Conservation (phyloP, 2,888 invertebrate genomes). For the Malthinus seriepunctatus region DNA sequence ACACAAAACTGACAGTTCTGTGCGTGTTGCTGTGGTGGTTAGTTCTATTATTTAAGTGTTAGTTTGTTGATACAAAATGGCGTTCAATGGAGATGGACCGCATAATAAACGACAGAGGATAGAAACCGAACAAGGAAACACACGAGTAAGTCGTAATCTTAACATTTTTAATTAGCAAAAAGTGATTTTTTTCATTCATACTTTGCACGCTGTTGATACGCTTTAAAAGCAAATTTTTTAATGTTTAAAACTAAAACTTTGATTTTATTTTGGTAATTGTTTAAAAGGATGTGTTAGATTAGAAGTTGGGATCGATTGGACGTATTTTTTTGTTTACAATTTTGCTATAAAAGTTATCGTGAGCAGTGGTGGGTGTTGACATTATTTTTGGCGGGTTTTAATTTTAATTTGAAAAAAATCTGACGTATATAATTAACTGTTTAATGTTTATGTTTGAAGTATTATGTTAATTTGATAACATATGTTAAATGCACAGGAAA, state of each 20-base stretch:
- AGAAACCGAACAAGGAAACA: constrained; percentile 53
- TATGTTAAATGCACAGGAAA: neutral
- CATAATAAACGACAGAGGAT: constrained; percentile 56
- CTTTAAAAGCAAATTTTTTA: neutral
- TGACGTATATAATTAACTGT: neutral
- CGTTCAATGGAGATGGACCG: constrained; percentile 70
- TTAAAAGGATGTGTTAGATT: no score
- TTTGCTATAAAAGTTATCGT: neutral
- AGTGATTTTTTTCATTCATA: constrained; percentile 1
- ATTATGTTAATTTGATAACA: neutral
- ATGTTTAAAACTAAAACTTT: neutral
- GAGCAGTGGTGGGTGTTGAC: neutral
- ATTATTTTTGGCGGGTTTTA: neutral
- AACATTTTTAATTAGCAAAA: neutral
- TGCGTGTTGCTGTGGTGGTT: constrained; percentile 49
- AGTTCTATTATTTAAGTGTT: constrained; percentile 42
- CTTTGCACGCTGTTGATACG: neutral
- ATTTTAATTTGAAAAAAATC: neutral
- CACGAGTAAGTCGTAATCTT: constrained; percentile 50
- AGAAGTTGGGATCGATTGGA: no score
- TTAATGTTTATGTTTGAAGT: neutral
- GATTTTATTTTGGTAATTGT: no score
- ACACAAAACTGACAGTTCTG: constrained; percentile 48
- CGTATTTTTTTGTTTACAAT: neutral
- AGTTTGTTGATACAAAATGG: constrained; percentile 69